A percentile compares a stretch with the other conserved stretches of the same genome.
Conservation (phyloP, 2,797 vertebrate species). For the Poecilia picta region DNA sequence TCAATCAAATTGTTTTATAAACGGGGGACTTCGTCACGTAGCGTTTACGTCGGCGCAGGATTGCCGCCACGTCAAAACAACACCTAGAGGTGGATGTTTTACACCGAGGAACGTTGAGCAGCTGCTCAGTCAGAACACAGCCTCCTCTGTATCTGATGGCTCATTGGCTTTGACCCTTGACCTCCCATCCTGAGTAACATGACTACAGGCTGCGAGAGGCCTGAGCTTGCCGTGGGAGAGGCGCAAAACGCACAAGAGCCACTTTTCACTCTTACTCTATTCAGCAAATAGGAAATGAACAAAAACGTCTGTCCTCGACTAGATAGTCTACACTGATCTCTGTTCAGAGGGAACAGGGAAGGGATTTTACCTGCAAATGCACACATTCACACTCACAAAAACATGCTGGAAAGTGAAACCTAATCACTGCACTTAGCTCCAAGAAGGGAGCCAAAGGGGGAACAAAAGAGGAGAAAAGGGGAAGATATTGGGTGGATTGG, state of each 20-base stretch:
- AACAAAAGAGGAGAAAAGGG: not conserved
- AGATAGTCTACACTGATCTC: constrained; percentile 38
- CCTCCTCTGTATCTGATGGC: constrained; percentile 52
- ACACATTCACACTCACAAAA: constrained; percentile 10
- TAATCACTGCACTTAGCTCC: constrained; percentile 20
- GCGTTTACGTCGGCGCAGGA: constrained; percentile 17
- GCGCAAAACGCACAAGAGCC: not conserved
- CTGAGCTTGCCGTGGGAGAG: constrained; percentile 17
- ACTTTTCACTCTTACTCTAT: constrained; percentile 36
- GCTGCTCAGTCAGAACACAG: constrained; percentile 52
- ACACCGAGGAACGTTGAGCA: constrained; percentile 30
- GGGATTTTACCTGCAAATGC: constrained; percentile 27
- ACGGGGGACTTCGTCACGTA: not conserved
- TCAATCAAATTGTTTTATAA: not conserved
- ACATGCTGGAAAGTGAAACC: constrained; percentile 40
- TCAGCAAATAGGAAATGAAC: constrained; percentile 41
- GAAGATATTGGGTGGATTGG: not conserved
- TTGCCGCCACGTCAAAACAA: constrained; percentile 29
- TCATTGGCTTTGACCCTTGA: constrained; percentile 66
- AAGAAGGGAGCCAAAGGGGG: not conserved
- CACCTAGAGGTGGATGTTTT: constrained; percentile 34
- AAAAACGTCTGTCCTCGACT: constrained; percentile 34
- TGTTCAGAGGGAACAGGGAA: constrained; percentile 32
- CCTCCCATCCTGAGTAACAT: constrained; percentile 46
- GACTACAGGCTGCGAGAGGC: constrained; percentile 48